phyloP scores from a whole-genome alignment of 2,888 invertebrate genomes.

The Stenchaetothrips biformis region DNA sequence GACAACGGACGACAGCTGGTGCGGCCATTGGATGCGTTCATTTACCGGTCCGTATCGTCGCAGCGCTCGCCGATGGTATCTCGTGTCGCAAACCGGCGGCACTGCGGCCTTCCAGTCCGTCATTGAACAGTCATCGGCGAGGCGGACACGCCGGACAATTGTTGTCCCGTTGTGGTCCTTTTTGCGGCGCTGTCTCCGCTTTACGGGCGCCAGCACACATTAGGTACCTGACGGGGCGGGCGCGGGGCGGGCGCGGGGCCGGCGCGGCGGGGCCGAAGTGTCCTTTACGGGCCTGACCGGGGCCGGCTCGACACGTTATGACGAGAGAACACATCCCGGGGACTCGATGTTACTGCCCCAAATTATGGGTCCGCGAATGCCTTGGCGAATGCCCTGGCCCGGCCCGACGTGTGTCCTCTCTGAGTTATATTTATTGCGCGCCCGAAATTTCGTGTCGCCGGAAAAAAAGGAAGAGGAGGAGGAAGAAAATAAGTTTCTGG shows the following conservation, averaged over 20 bases:
- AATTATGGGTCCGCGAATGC: constrained; percentile 10
- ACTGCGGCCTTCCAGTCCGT: background rate
- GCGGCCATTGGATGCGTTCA: background rate
- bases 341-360: constrained; percentile 20
- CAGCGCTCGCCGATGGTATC: background rate
- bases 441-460: constrained; percentile 1
- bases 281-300: constrained; percentile 3
- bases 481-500: background rate
- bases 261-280: background rate
- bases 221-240: background rate
- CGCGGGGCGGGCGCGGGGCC: background rate
- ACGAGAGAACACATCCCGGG: constrained; percentile 18
- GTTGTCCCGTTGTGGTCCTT: constrained; percentile 8
- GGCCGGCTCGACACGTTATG: constrained; percentile 14
- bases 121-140: background rate
- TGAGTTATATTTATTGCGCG: background rate
- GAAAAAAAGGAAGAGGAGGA: background rate
- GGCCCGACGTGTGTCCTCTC: background rate
- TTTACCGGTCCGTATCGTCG: background rate
- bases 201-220: constrained; percentile 20
- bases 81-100: background rate
- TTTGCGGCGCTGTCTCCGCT: constrained; percentile 12
- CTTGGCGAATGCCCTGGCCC: background rate
- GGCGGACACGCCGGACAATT: background rate
- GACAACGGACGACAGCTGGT: background rate